Percentiles rank a stretch among this genome's conserved stretches.
phyloP scores from a whole-genome alignment of 1,140 invertebrate species.

The Acromyrmex heyeri region DNA sequence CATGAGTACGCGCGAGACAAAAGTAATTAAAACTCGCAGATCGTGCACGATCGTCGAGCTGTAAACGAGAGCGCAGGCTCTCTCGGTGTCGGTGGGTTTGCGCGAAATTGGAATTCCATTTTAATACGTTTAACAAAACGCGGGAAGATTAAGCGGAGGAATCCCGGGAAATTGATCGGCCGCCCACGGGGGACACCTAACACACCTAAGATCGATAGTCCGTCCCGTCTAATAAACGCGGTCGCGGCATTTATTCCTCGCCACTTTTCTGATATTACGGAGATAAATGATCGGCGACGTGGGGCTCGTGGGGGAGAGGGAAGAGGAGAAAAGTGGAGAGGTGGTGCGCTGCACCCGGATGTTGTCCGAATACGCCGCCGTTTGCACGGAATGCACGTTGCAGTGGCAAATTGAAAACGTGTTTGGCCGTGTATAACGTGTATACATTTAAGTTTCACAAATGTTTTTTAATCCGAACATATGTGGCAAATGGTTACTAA shows the following conservation, averaged over 20 bases:
- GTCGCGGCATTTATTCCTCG: slow-evolving; percentile 58
- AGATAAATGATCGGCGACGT: slow-evolving; percentile 59
- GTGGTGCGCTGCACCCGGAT: not conserved
- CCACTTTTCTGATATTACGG: slow-evolving; percentile 61
- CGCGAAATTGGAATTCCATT: slow-evolving; percentile 69
- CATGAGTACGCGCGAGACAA: slow-evolving; percentile 16
- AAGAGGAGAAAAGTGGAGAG: too few relatives aligned
- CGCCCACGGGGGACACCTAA: slow-evolving; percentile 23
- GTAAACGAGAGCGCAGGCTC: not conserved
- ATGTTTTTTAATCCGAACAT: slow-evolving; percentile 36
- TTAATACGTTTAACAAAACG: slow-evolving; percentile 70
- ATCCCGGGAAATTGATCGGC: slow-evolving; percentile 71
- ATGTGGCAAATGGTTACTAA: slow-evolving; percentile 3
- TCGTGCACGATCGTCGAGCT: not conserved
- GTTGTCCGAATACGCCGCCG: slow-evolving; percentile 35
- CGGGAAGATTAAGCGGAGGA: slow-evolving; percentile 54
- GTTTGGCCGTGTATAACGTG: slow-evolving; percentile 47
- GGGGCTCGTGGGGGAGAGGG: not conserved
- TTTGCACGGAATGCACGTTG: slow-evolving; percentile 44
- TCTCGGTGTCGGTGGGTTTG: slow-evolving; percentile 18
- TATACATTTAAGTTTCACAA: slow-evolving; percentile 45
- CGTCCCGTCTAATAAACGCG: slow-evolving; percentile 58
- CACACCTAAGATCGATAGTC: slow-evolving; percentile 69
- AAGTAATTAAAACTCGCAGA: slow-evolving; percentile 65
- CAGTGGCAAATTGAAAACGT: slow-evolving; percentile 55